Evolutionary conservation across 2,113 vertebrate genomes (phyloP), one percentile per base, ranked within the genome.

Genomic region (Cardinalis cardinalis): DNA sequence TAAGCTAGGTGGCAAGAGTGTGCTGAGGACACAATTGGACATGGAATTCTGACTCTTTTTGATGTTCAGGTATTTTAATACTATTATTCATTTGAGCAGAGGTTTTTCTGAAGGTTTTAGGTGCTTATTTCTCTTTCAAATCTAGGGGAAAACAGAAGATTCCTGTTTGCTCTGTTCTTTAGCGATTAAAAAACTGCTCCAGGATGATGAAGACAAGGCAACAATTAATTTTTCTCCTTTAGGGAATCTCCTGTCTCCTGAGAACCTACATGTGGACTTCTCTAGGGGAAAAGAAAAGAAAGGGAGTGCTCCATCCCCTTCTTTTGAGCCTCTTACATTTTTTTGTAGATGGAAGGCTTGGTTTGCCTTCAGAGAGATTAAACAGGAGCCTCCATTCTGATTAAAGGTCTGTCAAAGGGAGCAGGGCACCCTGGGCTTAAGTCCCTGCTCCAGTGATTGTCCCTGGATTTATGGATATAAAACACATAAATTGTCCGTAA

Each of bases 401-500:
- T 90, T 36, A 87, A 52, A 71, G 65, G 69, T 74, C 92, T 90
- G 10, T 80, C 38, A 66, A 18, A 59, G n/a, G 40, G 32, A 86
- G 31, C 17, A 89, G 48, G 82, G 52, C 36, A 55, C 40, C 64
- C 31, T 25, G 18, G 51, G 72, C n/a, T 88, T 87, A 69, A 87
- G 51, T 70, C 66, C 21, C 11, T 51, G 28, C 52, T 77, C 68
- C 36, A 60, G 34, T 70, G 74, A 85, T 84, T 89, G 58, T 69
- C 61, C 84, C 66, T 89, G 93, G 74, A 83, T 92, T 94, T 93
- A 79, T 87, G 59, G 69, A 74, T 91, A 76, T 77, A 86, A 85
- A 89, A 48, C 60, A 87, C 52, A 84, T 44, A 84, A 87, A 72
- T 19, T 63, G 34, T 83, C 78, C 0, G 0, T 76, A 83, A 44